These are phyloP conservation scores for Sminthurinus signatus DNA, from an alignment of 1,140 invertebrate genomes.

Conservation along the genomic window DNA sequence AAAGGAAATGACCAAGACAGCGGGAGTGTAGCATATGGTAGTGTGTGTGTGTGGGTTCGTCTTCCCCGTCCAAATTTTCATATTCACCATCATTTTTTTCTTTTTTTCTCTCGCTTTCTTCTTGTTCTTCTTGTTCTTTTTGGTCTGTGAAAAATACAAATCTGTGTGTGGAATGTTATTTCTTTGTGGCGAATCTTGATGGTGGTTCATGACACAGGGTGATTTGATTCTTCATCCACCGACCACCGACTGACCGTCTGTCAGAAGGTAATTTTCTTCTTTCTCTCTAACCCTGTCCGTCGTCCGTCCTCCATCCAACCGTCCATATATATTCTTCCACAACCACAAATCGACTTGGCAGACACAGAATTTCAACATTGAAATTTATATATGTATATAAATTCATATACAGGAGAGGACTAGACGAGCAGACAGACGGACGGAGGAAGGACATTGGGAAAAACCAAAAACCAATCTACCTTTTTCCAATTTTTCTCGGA, in stretches of 20 bases:
- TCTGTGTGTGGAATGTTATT: slow-evolving; percentile 26
- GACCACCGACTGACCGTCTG: slow-evolving; percentile 21
- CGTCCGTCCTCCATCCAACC: not conserved
- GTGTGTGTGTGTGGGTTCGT: slow-evolving; percentile 4
- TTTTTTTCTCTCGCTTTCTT: not conserved
- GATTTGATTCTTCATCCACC: slow-evolving; percentile 18
- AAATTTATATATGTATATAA: too few relatives aligned
- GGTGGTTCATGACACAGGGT: slow-evolving; percentile 11
- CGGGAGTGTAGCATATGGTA: slow-evolving; percentile 33
- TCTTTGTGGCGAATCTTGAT: slow-evolving; percentile 24
- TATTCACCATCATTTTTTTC: slow-evolving; percentile 36
- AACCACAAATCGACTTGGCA: slow-evolving; percentile 29
- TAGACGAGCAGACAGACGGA: too few relatives aligned
- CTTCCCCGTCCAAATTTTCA: slow-evolving; percentile 31
- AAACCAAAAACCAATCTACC: slow-evolving; percentile 8
- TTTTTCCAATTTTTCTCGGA: slow-evolving; percentile 1
- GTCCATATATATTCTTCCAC: not conserved
- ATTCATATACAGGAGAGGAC: too few relatives aligned
- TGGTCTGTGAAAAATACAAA: slow-evolving; percentile 30
- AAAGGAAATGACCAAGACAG: not conserved
- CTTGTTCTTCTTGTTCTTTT: too few relatives aligned
- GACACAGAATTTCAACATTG: too few relatives aligned
- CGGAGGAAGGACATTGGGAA: not conserved
- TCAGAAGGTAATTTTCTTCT: slow-evolving; percentile 38
- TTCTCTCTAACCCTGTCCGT: not conserved